phyloP scores from a whole-genome alignment of 2,113 vertebrate genomes.

The Seriola quinqueradiata region DNA sequence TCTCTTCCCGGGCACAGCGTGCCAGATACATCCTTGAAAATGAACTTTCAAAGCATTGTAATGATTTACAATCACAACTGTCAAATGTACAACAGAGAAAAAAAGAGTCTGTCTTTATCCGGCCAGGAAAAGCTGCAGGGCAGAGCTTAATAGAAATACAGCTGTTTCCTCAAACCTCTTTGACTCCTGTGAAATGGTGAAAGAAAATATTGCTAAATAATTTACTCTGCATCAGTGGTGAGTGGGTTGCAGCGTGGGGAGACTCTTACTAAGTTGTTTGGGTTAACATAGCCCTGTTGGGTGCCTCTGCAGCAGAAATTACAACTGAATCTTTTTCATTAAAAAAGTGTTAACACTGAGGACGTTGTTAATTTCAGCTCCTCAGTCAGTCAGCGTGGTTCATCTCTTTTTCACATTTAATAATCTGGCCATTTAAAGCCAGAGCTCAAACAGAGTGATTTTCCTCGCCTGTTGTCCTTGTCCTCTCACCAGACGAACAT shows the following conservation, averaged over 20 bases:
- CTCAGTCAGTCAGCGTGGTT: constrained; percentile 2
- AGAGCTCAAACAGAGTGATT: neutral
- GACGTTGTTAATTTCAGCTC: constrained; percentile 27
- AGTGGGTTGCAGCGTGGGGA: neutral
- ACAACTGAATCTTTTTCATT: constrained; percentile 8
- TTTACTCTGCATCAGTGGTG: constrained; percentile 51
- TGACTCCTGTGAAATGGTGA: constrained; percentile 44
- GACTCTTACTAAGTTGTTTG: constrained; percentile 16
- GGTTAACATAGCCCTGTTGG: constrained; percentile 7
- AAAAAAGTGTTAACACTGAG: constrained; percentile 5
- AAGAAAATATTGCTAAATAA: constrained; percentile 73
- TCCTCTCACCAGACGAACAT: constrained; percentile 4
- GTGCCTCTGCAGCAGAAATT: neutral
- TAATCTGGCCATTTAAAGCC: constrained; percentile 52
- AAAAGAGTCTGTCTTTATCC: constrained; percentile 41
- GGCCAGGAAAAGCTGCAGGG: constrained; percentile 69
- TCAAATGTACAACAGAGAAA: constrained; percentile 46
- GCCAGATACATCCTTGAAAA: constrained; percentile 71
- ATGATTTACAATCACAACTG: constrained; percentile 52
- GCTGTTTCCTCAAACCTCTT: constrained; percentile 81
- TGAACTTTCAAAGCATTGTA: constrained; percentile 57
- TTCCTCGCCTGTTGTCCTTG: constrained; percentile 8
- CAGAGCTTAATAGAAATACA: constrained; percentile 66
- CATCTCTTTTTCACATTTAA: constrained; percentile 38
- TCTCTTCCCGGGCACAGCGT: constrained; percentile 53